Evolutionary conservation across 2,113 vertebrate genomes (phyloP).

Genomic region (Camelus dromedarius): DNA sequence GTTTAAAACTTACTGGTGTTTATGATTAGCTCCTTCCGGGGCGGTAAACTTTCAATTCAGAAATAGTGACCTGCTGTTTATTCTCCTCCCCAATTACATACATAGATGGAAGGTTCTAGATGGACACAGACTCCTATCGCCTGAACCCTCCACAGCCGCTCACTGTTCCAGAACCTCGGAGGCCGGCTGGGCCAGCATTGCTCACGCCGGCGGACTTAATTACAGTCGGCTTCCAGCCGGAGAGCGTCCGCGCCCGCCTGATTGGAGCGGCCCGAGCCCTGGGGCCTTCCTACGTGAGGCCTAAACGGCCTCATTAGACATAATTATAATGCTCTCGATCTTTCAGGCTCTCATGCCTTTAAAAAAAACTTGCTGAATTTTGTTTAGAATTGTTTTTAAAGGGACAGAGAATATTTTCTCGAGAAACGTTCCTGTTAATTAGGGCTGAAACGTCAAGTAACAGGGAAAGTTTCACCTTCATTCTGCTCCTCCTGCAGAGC

Average conservation of each 20-base stretch:
- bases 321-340: conserved; percentile 12
- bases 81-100: rapidly evolving
- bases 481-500: background rate
- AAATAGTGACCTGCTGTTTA: background rate
- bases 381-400: conserved; percentile 45
- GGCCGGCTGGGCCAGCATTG: background rate
- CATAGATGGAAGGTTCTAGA: background rate
- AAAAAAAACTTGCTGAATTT: conserved; percentile 18
- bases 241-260: background rate
- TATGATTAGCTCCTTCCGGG: background rate
- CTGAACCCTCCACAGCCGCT: background rate
- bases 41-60: background rate
- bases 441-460: background rate
- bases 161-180: background rate
- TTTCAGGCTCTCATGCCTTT: conserved; percentile 25
- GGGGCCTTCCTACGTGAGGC: background rate
- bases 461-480: too few relatives aligned
- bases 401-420: conserved; percentile 10
- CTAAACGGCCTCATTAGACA: background rate
- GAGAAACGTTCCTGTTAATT: background rate
- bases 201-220: background rate
- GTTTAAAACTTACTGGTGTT: background rate
- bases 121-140: background rate
- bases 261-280: background rate
- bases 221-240: background rate